These are phyloP conservation scores for Rallus crepitans DNA, from an alignment of 2,797 vertebrate genomes.

Conservation along the genomic window DNA sequence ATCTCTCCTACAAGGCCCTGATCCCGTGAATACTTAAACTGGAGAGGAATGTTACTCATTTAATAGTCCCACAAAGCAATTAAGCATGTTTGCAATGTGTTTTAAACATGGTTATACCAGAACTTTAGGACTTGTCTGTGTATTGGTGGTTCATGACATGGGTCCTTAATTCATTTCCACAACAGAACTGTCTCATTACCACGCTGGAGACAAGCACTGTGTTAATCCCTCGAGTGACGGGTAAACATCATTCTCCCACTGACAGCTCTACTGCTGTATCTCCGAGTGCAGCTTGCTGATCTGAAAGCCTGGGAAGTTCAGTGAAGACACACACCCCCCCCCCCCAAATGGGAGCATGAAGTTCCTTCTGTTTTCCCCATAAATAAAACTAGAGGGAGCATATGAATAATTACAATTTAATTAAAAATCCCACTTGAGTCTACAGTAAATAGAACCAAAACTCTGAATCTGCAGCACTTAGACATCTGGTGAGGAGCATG, in stretches of 20 bases:
- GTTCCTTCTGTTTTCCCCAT: neutral
- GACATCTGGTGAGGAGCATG: neutral
- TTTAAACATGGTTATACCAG: neutral
- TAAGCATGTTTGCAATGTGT: neutral
- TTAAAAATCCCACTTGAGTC: neutral
- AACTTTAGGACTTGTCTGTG: neutral
- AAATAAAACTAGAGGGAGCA: neutral
- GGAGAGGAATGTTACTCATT: neutral
- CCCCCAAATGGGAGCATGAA: neutral
- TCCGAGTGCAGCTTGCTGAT: neutral
- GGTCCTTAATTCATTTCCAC: neutral
- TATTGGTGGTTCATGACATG: neutral
- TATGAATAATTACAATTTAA: neutral
- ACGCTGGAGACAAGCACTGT: neutral
- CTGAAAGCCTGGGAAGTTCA: neutral
- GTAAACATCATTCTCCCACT: neutral
- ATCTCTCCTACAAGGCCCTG: neutral
- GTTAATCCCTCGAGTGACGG: neutral
- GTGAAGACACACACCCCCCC: neutral
- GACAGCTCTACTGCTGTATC: neutral
- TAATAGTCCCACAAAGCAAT: neutral
- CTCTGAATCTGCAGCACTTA: neutral
- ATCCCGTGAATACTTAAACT: conserved; percentile 4
- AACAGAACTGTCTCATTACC: neutral
- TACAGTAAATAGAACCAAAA: neutral